These are phyloP conservation scores for Meriones unguiculatus DNA, from an alignment of 2,113 vertebrate species.

Conservation along the genomic window DNA sequence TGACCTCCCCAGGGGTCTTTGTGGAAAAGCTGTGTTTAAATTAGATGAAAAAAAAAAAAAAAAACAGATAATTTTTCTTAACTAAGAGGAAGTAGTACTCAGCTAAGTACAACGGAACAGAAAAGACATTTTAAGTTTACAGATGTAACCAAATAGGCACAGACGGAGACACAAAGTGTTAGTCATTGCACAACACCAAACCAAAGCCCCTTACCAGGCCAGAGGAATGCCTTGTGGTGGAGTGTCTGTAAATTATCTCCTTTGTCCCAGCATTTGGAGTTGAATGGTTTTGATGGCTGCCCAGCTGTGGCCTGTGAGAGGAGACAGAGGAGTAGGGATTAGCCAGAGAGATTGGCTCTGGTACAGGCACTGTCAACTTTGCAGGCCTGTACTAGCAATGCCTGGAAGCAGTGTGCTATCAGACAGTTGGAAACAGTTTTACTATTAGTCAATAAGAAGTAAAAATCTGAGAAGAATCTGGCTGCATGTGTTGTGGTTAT, in stretches of 20 bases:
- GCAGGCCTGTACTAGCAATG: no score
- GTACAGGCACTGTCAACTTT: neutral
- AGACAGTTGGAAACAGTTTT: slow-evolving; percentile 18
- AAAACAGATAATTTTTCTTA: neutral
- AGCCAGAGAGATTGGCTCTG: neutral
- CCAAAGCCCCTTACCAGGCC: neutral
- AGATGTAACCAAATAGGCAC: neutral
- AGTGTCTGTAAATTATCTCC: slow-evolving; percentile 32
- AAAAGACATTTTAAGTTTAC: neutral
- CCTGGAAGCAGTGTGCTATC: neutral
- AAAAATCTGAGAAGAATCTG: slow-evolving; percentile 16
- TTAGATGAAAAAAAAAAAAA: neutral
- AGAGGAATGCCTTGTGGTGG: slow-evolving; percentile 6
- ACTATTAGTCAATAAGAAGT: neutral
- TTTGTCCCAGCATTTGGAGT: neutral
- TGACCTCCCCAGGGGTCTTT: neutral
- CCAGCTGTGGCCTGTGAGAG: neutral
- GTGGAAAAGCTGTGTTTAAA: neutral
- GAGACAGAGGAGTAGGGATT: neutral
- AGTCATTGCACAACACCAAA: neutral
- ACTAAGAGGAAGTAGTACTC: neutral
- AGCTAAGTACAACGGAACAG: neutral
- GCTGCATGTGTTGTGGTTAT: neutral
- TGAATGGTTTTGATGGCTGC: neutral
- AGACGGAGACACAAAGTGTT: neutral